Evolutionary conservation across 2,797 vertebrate species (phyloP), one percentile per base, ranked within the genome.

Genomic region (Capromys pilorides): DNA sequence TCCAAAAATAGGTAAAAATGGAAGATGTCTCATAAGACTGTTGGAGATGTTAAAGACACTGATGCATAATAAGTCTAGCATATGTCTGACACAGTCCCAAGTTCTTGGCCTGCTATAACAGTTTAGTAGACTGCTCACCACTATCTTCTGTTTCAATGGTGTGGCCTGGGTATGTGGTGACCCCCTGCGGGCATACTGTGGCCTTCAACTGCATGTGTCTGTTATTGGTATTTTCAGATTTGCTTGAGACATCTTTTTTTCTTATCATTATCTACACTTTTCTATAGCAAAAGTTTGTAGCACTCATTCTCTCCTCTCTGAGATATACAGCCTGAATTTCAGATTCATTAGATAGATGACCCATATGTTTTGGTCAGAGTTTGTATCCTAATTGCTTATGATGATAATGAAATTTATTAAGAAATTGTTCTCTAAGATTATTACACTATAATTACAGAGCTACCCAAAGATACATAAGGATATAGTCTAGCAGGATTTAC

Each of bases 401-500:
- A 31, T 82, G n/a, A 24, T 83, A 81, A 59, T 67, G 5, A 11
- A 66, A 61, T 9, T 49, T 73, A 36, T 31, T 6, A 62, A 87
- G 12, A 73, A 64, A n/a, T 73, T 80, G 31, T 41, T 41, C 1
- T n/a, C 64, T 92, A 69, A 83, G 90, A 88, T 57, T 69, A 69
- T 61, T 31, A 13, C 57, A 41, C 11, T 41, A 1, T 66, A 62
- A 86, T 69, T 79, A 93, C 87, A 67, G 64, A 82, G 69, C n/a
- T 92, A 62, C 31, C n/a, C 75, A 83, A 82, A 12, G 16, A 78
- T 93, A 6, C n/a, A 66, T 16, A 66, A 26, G n/a, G 66, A 54
- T 84, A 54, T 82, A 88, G 79, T 85, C 85, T 64, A 92, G 51
- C 73, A 86, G 92, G 75, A 69, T 71, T 94, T 87, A 16, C 24